These are phyloP conservation scores for Harpagifer antarcticus DNA, from an alignment of 2,797 vertebrate genomes.

Conservation along the genomic window DNA sequence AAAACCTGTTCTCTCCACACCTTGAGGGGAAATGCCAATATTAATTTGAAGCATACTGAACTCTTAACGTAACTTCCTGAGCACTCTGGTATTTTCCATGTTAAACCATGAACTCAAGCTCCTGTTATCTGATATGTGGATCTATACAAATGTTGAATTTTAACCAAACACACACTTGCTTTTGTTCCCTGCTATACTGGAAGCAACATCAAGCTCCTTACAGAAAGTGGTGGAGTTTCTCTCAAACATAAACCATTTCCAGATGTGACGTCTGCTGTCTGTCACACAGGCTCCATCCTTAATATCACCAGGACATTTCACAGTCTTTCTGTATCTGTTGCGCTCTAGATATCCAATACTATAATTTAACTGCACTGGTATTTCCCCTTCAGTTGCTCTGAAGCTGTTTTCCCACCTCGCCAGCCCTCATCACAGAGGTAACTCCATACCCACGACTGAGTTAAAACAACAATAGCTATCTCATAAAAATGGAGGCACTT, in stretches of 20 bases:
- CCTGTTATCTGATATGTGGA: not conserved
- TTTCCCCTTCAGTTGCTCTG: slow-evolving; percentile 53
- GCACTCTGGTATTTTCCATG: not conserved
- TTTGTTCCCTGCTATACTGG: not conserved
- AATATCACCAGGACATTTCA: slow-evolving; percentile 23
- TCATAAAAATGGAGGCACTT: slow-evolving; percentile 72
- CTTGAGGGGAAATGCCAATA: not conserved
- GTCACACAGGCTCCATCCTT: slow-evolving; percentile 15
- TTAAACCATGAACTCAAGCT: not conserved
- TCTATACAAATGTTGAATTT: not conserved
- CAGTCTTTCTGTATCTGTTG: slow-evolving; percentile 34
- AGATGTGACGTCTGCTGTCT: slow-evolving; percentile 37
- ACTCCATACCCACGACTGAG: slow-evolving; percentile 77
- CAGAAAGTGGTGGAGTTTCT: slow-evolving; percentile 14
- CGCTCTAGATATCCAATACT: slow-evolving; percentile 57
- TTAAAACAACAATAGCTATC: slow-evolving; percentile 80
- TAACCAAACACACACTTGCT: not conserved
- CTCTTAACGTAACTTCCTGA: not conserved
- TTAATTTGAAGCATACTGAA: not conserved
- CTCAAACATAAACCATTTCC: slow-evolving; percentile 30
- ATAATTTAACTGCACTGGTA: slow-evolving; percentile 67
- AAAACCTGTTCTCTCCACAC: no score
- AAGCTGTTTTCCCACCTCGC: slow-evolving; percentile 63
- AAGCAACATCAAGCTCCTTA: not conserved
- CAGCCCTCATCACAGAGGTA: slow-evolving; percentile 66